Evolutionary conservation across 2,113 vertebrate genomes (phyloP).

Genomic region (Paradoxurus hermaphroditus): DNA sequence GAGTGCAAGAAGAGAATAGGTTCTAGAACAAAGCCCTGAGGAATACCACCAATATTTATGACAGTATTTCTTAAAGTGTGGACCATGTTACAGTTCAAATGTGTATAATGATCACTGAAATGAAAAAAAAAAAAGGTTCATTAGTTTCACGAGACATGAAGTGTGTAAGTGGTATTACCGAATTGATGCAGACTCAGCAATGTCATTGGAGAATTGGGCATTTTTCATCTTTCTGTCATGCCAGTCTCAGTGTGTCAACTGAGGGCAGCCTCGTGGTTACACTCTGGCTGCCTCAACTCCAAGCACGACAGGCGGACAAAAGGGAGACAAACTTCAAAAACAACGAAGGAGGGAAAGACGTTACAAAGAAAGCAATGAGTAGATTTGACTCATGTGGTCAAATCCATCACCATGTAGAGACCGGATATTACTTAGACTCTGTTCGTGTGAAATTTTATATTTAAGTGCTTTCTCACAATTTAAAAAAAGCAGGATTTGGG

Average conservation of each 20-base stretch:
- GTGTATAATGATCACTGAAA: background rate
- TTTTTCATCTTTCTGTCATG: background rate
- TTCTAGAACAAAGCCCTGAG: background rate
- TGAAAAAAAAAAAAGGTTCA: background rate
- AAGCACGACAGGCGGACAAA: background rate
- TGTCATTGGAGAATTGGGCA: background rate
- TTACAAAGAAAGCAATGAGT: background rate
- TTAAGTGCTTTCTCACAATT: background rate
- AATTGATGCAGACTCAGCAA: background rate
- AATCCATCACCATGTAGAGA: background rate
- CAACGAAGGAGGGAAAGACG: background rate
- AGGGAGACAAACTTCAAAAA: background rate
- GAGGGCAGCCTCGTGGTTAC: background rate
- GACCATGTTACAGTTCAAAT: background rate
- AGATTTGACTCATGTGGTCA: background rate
- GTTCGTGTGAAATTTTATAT: background rate
- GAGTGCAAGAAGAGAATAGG: background rate
- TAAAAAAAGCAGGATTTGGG: background rate
- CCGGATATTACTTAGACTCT: background rate
- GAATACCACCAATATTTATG: background rate
- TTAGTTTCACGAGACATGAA: background rate
- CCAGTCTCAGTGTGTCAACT: no score
- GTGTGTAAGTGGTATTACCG: background rate
- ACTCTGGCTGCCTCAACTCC: background rate
- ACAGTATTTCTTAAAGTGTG: background rate